Evolutionary conservation across 2,797 vertebrate species (phyloP).

Genomic region (Cyclura pinguis): DNA sequence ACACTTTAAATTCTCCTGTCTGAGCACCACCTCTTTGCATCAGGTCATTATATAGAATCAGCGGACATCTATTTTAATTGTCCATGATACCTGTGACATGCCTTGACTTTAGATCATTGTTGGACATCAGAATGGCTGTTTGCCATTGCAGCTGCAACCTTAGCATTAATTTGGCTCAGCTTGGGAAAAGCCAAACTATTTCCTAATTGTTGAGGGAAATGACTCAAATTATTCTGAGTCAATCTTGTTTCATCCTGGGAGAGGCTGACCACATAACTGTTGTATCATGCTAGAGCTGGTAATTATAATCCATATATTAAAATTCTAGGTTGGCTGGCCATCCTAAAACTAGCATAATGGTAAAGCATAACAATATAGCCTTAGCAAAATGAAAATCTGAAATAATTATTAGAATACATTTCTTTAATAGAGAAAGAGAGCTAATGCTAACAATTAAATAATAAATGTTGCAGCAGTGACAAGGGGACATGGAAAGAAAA

Average conservation of each 20-base stretch:
- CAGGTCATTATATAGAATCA: too few species aligned
- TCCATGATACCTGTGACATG: too few species aligned
- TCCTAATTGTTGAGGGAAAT: neutral
- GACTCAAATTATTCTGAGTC: neutral
- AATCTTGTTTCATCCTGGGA: neutral
- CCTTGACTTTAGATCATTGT: too few species aligned
- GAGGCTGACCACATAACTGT: constrained; percentile 41
- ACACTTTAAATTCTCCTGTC: too few species aligned
- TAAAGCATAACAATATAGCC: neutral
- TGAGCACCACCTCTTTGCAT: too few species aligned
- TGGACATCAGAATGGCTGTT: too few species aligned
- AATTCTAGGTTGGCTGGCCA: too few species aligned
- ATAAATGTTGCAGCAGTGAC: neutral
- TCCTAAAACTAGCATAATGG: too few species aligned
- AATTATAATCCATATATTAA: neutral
- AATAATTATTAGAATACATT: constrained; percentile 67
- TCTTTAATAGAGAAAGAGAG: constrained; percentile 56
- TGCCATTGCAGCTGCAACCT: too few species aligned
- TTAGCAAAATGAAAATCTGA: constrained; percentile 51
- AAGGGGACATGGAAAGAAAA: constrained; percentile 58
- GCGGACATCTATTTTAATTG: too few species aligned
- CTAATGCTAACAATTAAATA: constrained; percentile 48
- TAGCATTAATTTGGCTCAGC: neutral
- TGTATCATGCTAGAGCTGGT: neutral
- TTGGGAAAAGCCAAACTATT: neutral